Base-by-base conservation (phyloP, 2,888 invertebrate genomes). In the Anthophora plumipes region DNA sequence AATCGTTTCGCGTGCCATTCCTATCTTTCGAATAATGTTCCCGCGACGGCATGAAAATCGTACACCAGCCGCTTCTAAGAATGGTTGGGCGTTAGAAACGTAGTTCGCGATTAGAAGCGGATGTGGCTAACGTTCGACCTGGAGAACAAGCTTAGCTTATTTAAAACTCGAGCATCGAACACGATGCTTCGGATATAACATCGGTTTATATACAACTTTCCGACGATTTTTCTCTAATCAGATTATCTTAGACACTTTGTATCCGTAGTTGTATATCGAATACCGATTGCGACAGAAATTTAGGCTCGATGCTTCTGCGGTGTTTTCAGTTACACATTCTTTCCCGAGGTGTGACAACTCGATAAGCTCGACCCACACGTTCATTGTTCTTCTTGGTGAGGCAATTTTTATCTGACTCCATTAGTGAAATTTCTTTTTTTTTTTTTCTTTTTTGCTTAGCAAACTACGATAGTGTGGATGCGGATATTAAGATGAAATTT, bases 291-390 rank as follows among this genome's bases (percentile, higher is more conserved):
- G 61, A 60, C 57, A 55, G 31, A 31, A 80, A 60, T 71, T 82
- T 72, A 48, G 70, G 75, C 17, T 61, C 77, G 22, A 11, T 17
- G 69, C 25, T 69, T 48, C 69, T 41, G 52, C 54, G 37, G 52
- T n/a, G n/a, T 66, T 52, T 64, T 66, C 77, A 67, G 48, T 66
- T 66, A 46, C 77, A 25, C 76, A 77, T 80, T 75, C 73, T 83
- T 76, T 71, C 50, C 20, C 72, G 41, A 77, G 79, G 63, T 50
- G 61, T 39, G 70, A 68, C 86, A 71, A 72, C 73, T 70, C 85
- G 85, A 85, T 85, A 82, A 85, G 74, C 64, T 55, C 71, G 68
- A 60, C 85, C 85, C 83, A 86, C 85, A 46, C 82, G 66, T 25
- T 66, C 77, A 86, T 86, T 86, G 86, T 86, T 83, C 80, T 50